Conservation (phyloP, 2,113 vertebrate species). For the Cichladusa arquata region DNA sequence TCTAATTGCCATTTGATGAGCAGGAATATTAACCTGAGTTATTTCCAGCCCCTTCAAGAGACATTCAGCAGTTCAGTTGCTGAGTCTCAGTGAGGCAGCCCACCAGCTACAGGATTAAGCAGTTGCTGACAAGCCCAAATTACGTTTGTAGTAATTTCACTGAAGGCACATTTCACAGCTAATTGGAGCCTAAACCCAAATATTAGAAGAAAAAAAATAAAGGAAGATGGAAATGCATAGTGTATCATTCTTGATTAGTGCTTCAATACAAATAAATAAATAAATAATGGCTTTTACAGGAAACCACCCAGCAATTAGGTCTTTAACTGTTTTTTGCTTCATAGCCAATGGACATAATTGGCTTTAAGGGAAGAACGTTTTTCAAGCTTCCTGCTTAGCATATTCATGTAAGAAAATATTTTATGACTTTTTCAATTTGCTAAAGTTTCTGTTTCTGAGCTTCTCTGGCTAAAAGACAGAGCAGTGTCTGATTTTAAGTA, state of each 20-base stretch:
- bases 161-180: conserved; percentile 44
- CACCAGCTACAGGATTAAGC: conserved; percentile 2
- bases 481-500: neutral
- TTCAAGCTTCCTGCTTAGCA: neutral
- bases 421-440: neutral
- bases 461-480: neutral
- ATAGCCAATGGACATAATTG: neutral
- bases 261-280: conserved; percentile 1
- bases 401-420: neutral
- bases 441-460: neutral
- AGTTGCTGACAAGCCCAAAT: neutral
- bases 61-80: conserved; percentile 48
- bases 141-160: neutral
- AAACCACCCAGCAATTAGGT: neutral
- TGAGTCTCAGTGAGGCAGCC: conserved; percentile 11
- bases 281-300: neutral
- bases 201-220: conserved; percentile 34
- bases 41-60: conserved; percentile 40
- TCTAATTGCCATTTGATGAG: conserved; percentile 54
- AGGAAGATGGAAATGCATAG: neutral
- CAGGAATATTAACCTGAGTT: conserved; percentile 65
- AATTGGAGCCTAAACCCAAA: conserved; percentile 28
- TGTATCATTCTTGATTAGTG: neutral
- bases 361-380: neutral
- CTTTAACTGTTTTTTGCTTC: neutral